Base-by-base conservation (phyloP, 2,113 vertebrate genomes). In the Bolborhynchus lineola region DNA sequence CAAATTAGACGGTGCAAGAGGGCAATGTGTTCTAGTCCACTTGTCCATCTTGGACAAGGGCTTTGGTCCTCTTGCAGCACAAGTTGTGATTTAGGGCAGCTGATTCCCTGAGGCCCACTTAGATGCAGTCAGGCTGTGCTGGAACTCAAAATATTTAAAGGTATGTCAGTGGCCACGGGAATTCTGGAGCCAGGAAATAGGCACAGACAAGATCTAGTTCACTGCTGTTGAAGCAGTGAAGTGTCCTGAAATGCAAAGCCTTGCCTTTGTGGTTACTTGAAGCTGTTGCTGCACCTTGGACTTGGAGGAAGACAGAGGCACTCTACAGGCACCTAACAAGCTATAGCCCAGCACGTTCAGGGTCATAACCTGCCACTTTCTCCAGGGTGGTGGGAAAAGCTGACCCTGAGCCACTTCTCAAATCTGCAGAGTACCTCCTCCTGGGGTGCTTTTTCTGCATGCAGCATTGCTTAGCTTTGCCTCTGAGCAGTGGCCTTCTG, bases 311-410 rank as follows among this genome's bases (percentile, higher is more conserved):
- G 33, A 18, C 16, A 53, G n/a, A 60, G 4, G 16, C 41, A 9
- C 4, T 39, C 37, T 41, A 5, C 1, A 14, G 28, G 16, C 2
- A 63, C 3, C 3, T 6, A 35, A 52, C 5, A 72, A 44, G 16
- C 21, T 55, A 9, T 9, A 64, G 20, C 20, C 37, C 10, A 26
- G 7, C 3, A 10, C 0, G 0, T 39, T 60, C 20, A 21, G n/a
- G 6, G 13, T 12, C 10, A 75, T 68, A 10, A 42, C 8, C 35
- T 65, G 24, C 8, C 6, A 0, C 0, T 42, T 69, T 68, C 7
- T 26, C 7, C 18, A 21, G 19, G 11, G 4, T 35, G 13, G 7
- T 18, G 31, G 20, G 15, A 63, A 59, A 35, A 31, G 11, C 21
- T 60, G 35, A 14, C 33, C 10, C 11, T 50, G 28, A 91, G 25